Evolutionary conservation across 2,113 vertebrate species (phyloP).

Genomic region (Forbesichthys papilliferus): DNA sequence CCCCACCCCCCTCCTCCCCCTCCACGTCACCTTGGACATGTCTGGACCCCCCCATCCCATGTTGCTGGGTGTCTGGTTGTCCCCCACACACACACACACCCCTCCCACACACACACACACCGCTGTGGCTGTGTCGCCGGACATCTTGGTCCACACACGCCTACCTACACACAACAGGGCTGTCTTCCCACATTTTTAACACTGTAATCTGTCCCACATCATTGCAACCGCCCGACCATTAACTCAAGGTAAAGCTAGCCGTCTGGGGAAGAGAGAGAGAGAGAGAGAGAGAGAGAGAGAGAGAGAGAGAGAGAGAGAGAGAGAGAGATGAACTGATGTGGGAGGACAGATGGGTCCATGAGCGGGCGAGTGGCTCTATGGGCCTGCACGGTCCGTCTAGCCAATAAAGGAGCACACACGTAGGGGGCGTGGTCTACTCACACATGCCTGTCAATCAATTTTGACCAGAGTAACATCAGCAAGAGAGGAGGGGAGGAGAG

Average conservation of each 20-base stretch:
- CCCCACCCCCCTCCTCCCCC: too few relatives aligned
- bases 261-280: not conserved
- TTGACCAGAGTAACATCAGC: not conserved
- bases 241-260: constrained; percentile 10
- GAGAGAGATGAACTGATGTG: not conserved
- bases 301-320: not conserved
- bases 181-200: too few relatives aligned
- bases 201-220: too few relatives aligned
- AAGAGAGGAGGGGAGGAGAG: constrained; percentile 1
- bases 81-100: too few relatives aligned
- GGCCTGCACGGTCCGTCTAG: not conserved
- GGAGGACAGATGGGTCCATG: not conserved
- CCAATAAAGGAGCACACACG: constrained; percentile 5
- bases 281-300: not conserved
- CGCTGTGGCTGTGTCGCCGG: too few relatives aligned
- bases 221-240: too few relatives aligned
- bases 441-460: not conserved
- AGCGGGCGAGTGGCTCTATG: not conserved
- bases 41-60: too few relatives aligned
- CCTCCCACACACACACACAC: too few relatives aligned
- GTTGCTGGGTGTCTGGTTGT: too few relatives aligned
- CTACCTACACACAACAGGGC: not conserved
- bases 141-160: too few relatives aligned
- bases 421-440: not conserved
- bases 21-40: too few relatives aligned